These are phyloP conservation scores for Entomyzon cyanotis DNA, from an alignment of 2,113 vertebrate genomes.

Conservation along the genomic window DNA sequence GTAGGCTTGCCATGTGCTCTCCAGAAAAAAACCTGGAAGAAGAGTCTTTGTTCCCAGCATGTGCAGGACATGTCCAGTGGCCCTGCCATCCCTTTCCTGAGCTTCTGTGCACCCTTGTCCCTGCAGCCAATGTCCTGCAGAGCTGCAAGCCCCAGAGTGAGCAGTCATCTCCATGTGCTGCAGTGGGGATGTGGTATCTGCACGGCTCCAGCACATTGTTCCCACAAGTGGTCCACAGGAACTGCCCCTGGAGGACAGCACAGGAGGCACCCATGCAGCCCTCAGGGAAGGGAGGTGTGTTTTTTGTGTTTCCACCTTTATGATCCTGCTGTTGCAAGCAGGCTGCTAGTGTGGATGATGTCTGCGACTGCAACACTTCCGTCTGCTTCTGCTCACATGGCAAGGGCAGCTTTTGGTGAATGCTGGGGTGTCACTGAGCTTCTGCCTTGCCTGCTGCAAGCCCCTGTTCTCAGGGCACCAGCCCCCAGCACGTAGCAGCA, in stretches of 20 bases:
- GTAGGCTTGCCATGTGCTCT: neutral
- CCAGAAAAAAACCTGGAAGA: neutral
- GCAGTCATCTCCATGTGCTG: rapidly evolving
- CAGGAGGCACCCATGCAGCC: rapidly evolving
- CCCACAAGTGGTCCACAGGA: rapidly evolving
- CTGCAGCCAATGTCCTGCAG: neutral
- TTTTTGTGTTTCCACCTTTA: neutral
- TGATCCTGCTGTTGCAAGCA: rapidly evolving
- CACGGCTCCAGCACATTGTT: rapidly evolving
- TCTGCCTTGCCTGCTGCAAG: neutral
- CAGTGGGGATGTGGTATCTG: rapidly evolving
- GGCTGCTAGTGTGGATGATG: neutral
- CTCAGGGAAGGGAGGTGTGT: neutral
- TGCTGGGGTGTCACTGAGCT: neutral
- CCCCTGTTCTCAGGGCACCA: slow-evolving; percentile 18
- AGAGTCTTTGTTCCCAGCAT: neutral
- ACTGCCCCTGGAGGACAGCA: neutral
- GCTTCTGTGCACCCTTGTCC: neutral
- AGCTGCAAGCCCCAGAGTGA: neutral
- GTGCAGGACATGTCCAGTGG: neutral
- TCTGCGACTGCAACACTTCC: neutral
- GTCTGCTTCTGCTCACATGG: neutral
- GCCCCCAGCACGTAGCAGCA: neutral
- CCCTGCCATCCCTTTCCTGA: neutral
- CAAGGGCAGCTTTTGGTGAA: slow-evolving; percentile 5